Conservation (phyloP, 2,797 vertebrate species). For the Coregonus sp. region DNA sequence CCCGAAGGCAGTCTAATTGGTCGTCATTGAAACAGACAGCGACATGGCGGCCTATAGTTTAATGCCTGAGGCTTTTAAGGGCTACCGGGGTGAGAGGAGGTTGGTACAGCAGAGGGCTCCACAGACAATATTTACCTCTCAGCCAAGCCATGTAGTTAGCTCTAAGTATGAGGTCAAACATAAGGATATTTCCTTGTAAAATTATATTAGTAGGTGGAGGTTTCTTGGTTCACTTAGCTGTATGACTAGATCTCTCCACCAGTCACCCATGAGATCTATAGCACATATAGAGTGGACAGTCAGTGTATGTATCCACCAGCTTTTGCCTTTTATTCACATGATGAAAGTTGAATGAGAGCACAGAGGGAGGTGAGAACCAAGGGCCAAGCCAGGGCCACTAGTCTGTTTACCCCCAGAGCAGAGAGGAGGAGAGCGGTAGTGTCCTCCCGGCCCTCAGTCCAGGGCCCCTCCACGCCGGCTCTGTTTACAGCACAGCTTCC, state of each 20-base stretch:
- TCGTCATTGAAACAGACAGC: conserved; percentile 26
- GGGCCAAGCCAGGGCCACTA: not conserved
- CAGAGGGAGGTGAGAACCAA: conserved; percentile 7
- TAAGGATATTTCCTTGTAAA: not conserved
- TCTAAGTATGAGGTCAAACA: not conserved
- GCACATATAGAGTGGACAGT: too few relatives aligned
- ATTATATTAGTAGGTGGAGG: too few relatives aligned
- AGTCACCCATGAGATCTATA: too few relatives aligned
- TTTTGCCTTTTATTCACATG: too few relatives aligned
- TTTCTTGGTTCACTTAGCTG: too few relatives aligned
- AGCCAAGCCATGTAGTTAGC: not conserved
- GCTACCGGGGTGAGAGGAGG: not conserved
- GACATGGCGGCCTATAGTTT: not conserved
- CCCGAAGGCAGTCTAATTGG: conserved; percentile 23
- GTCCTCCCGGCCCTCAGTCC: too few relatives aligned
- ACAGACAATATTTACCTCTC: not conserved
- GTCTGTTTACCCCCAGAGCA: not conserved
- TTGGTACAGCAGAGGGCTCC: not conserved
- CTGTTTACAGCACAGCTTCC: conserved; percentile 22
- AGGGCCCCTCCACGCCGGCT: not conserved
- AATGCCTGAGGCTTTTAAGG: not conserved
- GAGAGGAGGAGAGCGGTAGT: not conserved
- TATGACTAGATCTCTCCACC: too few relatives aligned
- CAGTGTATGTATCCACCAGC: too few relatives aligned
- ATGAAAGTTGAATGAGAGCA: conserved; percentile 1